phyloP scores from a whole-genome alignment of 2,888 invertebrate species.

The Agrotis clavis region DNA sequence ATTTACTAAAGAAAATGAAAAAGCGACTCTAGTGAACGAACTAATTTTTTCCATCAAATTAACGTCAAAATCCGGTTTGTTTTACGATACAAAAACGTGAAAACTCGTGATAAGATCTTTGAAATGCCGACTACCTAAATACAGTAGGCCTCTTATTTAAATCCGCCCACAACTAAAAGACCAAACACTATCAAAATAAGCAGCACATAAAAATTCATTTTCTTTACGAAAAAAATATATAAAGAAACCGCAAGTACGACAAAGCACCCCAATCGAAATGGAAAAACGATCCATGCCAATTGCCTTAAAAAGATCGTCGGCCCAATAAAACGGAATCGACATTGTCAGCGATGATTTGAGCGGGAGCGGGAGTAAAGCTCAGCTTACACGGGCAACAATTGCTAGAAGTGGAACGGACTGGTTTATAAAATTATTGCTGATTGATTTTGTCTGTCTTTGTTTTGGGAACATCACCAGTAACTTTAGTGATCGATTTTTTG shows the following conservation, averaged over 20 bases:
- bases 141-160: not conserved
- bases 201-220: conserved; percentile 73
- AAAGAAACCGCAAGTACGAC: conserved; percentile 72
- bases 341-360: conserved; percentile 87
- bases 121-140: not conserved
- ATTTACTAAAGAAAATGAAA: too few species aligned
- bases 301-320: conserved; percentile 89
- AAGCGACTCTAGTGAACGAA: too few species aligned
- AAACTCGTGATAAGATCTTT: too few species aligned
- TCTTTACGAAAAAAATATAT: conserved; percentile 69
- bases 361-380: conserved; percentile 60
- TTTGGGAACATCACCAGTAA: too few species aligned
- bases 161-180: conserved; percentile 9
- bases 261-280: conserved; percentile 85
- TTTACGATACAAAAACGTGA: too few species aligned
- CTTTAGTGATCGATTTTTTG: too few species aligned
- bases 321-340: conserved; percentile 87
- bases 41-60: too few species aligned
- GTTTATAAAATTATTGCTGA: too few species aligned
- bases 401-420: too few species aligned
- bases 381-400: conserved; percentile 21
- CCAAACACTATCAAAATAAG: conserved; percentile 51
- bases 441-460: too few species aligned
- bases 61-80: too few species aligned
- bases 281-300: conserved; percentile 86